Conservation (phyloP, 2,888 invertebrate species). For the Isoperla grammatica region DNA sequence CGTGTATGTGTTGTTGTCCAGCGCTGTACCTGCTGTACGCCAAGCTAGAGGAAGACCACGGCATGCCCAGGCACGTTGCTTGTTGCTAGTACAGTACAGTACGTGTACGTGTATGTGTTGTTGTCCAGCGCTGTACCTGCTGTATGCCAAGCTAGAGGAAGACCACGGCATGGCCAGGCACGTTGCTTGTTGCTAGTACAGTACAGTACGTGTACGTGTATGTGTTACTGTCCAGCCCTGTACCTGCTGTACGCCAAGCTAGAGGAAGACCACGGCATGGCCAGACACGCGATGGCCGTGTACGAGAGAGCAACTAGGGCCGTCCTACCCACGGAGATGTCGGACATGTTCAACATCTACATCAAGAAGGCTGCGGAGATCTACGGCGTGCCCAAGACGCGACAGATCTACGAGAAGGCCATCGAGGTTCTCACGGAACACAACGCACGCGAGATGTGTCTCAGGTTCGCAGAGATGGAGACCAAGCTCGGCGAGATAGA, state of each 20-base stretch:
- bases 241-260: constrained; percentile 95
- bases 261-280: constrained; percentile 97
- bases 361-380: constrained; percentile 97
- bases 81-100: no score
- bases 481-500: constrained; percentile 98
- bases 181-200: no score
- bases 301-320: constrained; percentile 93
- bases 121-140: constrained; percentile 66
- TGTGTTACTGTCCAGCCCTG: constrained; percentile 49
- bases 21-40: constrained; percentile 92
- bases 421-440: constrained; percentile 90
- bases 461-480: constrained; percentile 96
- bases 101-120: constrained; percentile 45
- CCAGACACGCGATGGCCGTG: constrained; percentile 98
- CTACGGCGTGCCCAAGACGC: constrained; percentile 93
- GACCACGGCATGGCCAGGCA: constrained; percentile 96
- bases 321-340: constrained; percentile 89
- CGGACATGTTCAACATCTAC: constrained; percentile 97
- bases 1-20: no score
- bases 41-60: constrained; percentile 97
- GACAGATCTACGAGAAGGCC: constrained; percentile 97
- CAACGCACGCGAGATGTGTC: constrained; percentile 90
- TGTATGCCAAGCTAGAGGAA: constrained; percentile 98
- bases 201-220: no score
- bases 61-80: constrained; percentile 96